These are phyloP conservation scores for Pogoniulus pusillus DNA, from an alignment of 2,797 vertebrate genomes.

Conservation along the genomic window DNA sequence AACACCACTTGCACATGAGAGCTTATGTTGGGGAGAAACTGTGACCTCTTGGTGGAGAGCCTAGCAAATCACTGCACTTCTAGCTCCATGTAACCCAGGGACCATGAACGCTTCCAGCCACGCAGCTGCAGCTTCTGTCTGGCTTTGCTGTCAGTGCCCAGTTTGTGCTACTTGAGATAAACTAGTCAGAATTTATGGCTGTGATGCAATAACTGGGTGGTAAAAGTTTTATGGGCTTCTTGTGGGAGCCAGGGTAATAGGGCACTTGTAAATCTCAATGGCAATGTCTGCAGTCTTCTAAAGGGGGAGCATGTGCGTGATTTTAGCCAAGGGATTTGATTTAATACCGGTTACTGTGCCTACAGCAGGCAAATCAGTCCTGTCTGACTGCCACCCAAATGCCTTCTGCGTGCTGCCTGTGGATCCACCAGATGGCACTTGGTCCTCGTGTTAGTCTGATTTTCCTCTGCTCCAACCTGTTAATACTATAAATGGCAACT, in stretches of 20 bases:
- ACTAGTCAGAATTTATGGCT: background rate
- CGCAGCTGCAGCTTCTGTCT: background rate
- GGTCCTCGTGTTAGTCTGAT: background rate
- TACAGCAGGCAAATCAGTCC: background rate
- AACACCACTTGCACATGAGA: background rate
- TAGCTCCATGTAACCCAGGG: accelerated
- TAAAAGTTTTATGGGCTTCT: slow-evolving; percentile 32
- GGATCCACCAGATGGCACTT: slow-evolving; percentile 53
- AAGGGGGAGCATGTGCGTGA: background rate
- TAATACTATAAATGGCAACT: background rate
- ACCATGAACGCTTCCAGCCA: accelerated
- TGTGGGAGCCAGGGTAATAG: background rate
- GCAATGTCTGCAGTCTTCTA: background rate
- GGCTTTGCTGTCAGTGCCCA: background rate
- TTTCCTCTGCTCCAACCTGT: background rate
- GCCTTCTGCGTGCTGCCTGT: accelerated
- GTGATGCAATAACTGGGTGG: background rate
- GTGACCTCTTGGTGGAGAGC: background rate
- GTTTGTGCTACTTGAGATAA: background rate
- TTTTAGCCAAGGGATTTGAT: background rate
- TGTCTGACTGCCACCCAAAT: background rate
- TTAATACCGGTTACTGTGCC: background rate
- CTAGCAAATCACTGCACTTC: background rate
- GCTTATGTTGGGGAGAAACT: background rate
- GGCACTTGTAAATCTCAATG: background rate